Percentiles rank a stretch among this genome's conserved stretches.
phyloP scores from a whole-genome alignment of 2,113 vertebrate species.

The Nerophis ophidion region DNA sequence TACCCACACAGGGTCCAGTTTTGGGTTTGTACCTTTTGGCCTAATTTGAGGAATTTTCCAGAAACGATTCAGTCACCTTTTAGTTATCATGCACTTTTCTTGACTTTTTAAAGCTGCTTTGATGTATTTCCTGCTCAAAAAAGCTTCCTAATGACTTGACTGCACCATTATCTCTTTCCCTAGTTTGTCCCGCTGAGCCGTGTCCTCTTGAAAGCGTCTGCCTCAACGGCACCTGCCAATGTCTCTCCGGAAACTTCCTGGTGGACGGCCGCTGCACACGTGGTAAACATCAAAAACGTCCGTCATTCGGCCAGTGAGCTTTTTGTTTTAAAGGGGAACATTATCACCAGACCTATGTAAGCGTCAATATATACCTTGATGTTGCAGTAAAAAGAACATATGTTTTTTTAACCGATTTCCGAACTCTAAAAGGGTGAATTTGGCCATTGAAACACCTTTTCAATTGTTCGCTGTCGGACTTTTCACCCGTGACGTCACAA shows the following conservation, averaged over 20 bases:
- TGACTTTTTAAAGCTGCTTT: too few relatives aligned
- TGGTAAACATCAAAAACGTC: conserved; percentile 41
- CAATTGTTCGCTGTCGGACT: too few relatives aligned
- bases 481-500: too few relatives aligned
- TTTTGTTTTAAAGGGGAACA: background rate
- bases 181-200: conserved; percentile 52
- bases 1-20: conserved; percentile 8
- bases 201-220: conserved; percentile 60
- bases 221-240: conserved; percentile 59
- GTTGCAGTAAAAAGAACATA: too few relatives aligned
- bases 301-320: background rate
- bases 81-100: background rate
- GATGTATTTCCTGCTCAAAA: too few relatives aligned
- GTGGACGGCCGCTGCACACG: conserved; percentile 33
- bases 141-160: background rate
- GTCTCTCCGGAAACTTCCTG: conserved; percentile 56
- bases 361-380: too few relatives aligned
- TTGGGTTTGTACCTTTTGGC: conserved; percentile 32
- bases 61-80: too few relatives aligned
- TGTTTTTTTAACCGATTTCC: too few relatives aligned
- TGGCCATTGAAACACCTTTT: too few relatives aligned
- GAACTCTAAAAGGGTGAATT: too few relatives aligned
- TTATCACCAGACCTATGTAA: too few relatives aligned
- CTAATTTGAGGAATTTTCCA: too few relatives aligned
- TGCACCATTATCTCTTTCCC: background rate